Evolutionary conservation across 2,888 invertebrate species (phyloP), one percentile per base, ranked within the genome.

Genomic region (Coremacera marginata): DNA sequence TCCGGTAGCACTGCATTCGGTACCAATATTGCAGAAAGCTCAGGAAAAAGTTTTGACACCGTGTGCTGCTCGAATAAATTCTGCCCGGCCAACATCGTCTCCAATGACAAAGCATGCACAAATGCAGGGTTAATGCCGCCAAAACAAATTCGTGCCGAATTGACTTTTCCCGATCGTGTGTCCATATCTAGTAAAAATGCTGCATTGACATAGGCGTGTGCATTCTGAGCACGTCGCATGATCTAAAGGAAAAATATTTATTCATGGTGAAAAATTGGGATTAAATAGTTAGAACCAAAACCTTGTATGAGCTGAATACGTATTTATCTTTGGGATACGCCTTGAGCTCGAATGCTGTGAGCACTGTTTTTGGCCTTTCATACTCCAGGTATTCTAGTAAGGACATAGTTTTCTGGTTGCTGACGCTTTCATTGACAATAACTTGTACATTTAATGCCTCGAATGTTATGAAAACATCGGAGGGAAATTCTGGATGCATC

Each of bases 201-300:
- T 14, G 94, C 94, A 84, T 95, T 95, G 0, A 95, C 93, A 77
- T 93, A 92, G 0, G 95, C 95, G 83, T 95, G 94, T 0, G 95
- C 93, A 83, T 95, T 95, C 89, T 94, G 94, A 0, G 94, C 92
- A 79, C 95, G 90, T 0, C 94, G 94, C 92, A 94, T 94, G 70
- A 95, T 93, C 94, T 87, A 57, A 37, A 1, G 7, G 37, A 37
- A 8, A 8, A 7, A 37, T 37, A 37, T 37, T 37, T 37, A 5
- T n/a, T n/a, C n/a, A n/a, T n/a, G n/a, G n/a, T n/a, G n/a, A n/a
- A n/a, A 37, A 8, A 5, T 3, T 31, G 31, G 31, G 31, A 31
- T n/a, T n/a, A n/a, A n/a, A n/a, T 4, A 31, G 31, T 31, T 4
- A 31, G 31, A 4, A 5, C 31, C 3, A 31, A 31, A 31, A 31